Percentiles rank a stretch among this genome's conserved stretches.
Evolutionary conservation across 2,113 vertebrate species (phyloP).

Genomic region (Megatriorchis doriae): DNA sequence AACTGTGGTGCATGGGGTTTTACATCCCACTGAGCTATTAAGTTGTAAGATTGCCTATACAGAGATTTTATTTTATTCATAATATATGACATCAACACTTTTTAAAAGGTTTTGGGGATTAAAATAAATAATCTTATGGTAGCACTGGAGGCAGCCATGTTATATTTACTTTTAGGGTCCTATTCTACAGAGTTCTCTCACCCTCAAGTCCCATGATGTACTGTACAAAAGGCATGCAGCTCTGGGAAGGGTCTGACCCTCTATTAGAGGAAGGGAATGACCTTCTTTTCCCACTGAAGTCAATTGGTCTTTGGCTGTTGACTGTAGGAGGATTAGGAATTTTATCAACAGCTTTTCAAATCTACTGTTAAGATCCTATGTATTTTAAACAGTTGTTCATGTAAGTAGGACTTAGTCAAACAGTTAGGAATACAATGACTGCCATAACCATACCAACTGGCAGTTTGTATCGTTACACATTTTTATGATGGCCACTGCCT

Average conservation of each 20-base stretch:
- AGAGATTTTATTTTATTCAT: slow-evolving; percentile 55
- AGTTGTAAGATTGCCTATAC: background rate
- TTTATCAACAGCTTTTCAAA: background rate
- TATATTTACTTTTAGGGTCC: background rate
- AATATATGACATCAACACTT: background rate
- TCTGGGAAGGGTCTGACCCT: background rate
- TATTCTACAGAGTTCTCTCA: background rate
- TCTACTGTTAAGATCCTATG: background rate
- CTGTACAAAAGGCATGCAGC: background rate
- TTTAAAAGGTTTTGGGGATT: slow-evolving; percentile 14
- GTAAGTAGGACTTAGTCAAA: background rate
- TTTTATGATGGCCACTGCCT: background rate
- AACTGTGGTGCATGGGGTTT: slow-evolving; percentile 18
- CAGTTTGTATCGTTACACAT: background rate
- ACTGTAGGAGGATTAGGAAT: background rate
- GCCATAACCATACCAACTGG: background rate
- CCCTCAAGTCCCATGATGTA: background rate
- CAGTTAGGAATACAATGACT: background rate
- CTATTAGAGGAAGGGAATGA: background rate
- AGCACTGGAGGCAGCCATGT: background rate
- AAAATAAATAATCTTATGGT: background rate
- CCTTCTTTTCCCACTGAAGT: background rate
- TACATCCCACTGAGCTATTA: slow-evolving; percentile 38
- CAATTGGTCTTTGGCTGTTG: background rate
- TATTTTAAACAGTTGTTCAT: background rate